Evolutionary conservation across 2,113 vertebrate genomes (phyloP).

Genomic region (Struthio camelus): DNA sequence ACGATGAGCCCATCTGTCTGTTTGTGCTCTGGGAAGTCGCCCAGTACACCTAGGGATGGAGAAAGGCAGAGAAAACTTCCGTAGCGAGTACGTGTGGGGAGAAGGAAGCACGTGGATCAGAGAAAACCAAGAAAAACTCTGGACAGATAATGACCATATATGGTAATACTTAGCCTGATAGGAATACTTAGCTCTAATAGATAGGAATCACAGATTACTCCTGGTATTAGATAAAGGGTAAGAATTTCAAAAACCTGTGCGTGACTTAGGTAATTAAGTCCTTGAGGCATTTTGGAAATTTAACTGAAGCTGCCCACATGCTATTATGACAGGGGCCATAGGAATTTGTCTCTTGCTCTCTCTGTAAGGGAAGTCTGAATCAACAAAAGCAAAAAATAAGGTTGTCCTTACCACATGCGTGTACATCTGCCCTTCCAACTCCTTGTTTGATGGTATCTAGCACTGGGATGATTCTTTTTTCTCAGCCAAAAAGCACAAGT

Average conservation of each 20-base stretch:
- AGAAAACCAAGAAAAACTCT: not conserved
- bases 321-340: not conserved
- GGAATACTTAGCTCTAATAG: not conserved
- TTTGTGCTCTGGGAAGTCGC: not conserved
- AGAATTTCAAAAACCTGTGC: not conserved
- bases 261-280: not conserved
- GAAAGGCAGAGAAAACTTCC: not conserved
- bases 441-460: not conserved
- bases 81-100: fast-evolving
- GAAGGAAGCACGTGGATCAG: not conserved
- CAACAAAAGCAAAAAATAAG: not conserved
- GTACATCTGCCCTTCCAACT: not conserved
- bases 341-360: not conserved
- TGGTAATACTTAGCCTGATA: not conserved
- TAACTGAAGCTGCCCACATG: not conserved
- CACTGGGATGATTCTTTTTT: not conserved
- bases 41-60: not conserved
- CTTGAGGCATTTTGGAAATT: not conserved
- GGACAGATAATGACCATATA: not conserved
- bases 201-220: not conserved
- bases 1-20: not conserved
- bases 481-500: not conserved
- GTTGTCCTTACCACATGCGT: not conserved
- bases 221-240: not conserved
- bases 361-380: not conserved